phyloP scores from a whole-genome alignment of 2,888 invertebrate species.

The Coelinius sp. region DNA sequence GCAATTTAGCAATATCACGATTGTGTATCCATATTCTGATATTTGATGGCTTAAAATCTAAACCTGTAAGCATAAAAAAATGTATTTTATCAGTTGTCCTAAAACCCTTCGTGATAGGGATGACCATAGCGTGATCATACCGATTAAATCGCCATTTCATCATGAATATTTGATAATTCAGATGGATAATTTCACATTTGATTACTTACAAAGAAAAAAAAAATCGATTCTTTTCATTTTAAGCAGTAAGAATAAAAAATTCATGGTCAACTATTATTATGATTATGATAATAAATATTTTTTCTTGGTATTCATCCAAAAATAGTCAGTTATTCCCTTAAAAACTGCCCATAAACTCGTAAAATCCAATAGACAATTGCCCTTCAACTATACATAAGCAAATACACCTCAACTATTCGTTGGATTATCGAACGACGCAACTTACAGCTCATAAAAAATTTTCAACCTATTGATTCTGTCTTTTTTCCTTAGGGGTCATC shows the following conservation, averaged over 20 bases:
- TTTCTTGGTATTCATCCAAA: too few species aligned
- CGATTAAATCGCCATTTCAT: not conserved
- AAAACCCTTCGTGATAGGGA: too few species aligned
- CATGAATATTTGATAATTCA: not conserved
- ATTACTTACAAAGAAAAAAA: too few species aligned
- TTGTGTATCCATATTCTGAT: constrained; percentile 97
- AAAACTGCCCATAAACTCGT: not conserved
- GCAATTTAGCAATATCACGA: constrained; percentile 87
- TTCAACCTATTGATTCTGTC: constrained; percentile 56
- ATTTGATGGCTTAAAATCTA: constrained; percentile 87
- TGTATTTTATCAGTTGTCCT: too few species aligned
- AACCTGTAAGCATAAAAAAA: constrained; percentile 71
- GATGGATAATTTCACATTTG: not conserved
- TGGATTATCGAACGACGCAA: constrained; percentile 47
- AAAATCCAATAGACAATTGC: not conserved
- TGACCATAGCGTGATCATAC: too few species aligned
- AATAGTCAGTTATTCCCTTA: not conserved
- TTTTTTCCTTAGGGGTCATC: constrained; percentile 45
- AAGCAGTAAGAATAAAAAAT: too few species aligned
- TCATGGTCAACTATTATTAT: too few species aligned
- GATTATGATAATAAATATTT: too few species aligned
- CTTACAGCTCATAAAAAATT: constrained; percentile 56
- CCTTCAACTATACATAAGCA: constrained; percentile 5
- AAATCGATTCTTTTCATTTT: not conserved
- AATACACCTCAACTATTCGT: not conserved